Evolutionary conservation across 2,113 vertebrate species (phyloP), one percentile per base, ranked within the genome.

Genomic region (Catharus bicknelli): DNA sequence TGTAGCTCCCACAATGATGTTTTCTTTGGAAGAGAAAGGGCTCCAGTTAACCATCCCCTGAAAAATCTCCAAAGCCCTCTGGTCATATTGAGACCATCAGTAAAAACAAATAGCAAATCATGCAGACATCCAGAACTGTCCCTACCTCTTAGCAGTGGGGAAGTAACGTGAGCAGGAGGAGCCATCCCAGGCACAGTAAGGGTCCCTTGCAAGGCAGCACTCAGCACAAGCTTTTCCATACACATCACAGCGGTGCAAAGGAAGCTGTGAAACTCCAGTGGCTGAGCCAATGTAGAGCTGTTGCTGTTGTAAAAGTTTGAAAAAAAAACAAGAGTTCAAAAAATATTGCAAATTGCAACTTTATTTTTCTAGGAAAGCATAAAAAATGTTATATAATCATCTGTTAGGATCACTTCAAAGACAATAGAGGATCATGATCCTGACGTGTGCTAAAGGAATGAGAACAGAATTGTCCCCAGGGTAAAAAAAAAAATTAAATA

Each of bases 131-230:
- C 53, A 80, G 47, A 43, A 50, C 21, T 57, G 40, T 34, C 72
- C 96, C 85, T 98, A 99, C 99, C 99, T 99, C 95, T 99, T 99
- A 48, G 99, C 98, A 92, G 99, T 99, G 78, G 99, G 99, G 90
- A 99, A 99, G 95, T 99, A 99, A 96, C 99, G 98, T n/a, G 99
- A 99, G 93, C 99, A 99, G 19, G 99, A 98, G 0, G 98, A 97
- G 64, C 99, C 99, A 32, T 99, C 99, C 99, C 99, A 99, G 91
- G 99, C 99, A 53, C 99, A 99, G 96, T 99, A 99, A 26, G 99
- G 99, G 96, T 99, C 99, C 81, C 99, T 97, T 7, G 99, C 99
- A 30, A 99, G 98, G 95, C 99, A 99, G 88, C 99, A 99, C 90
- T 99, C 99, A 0, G 99, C 99, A 36, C 99, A 99, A 42, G 99